Evolutionary conservation across 1,140 invertebrate species (phyloP).

Genomic region (Trissolcus basalis): DNA sequence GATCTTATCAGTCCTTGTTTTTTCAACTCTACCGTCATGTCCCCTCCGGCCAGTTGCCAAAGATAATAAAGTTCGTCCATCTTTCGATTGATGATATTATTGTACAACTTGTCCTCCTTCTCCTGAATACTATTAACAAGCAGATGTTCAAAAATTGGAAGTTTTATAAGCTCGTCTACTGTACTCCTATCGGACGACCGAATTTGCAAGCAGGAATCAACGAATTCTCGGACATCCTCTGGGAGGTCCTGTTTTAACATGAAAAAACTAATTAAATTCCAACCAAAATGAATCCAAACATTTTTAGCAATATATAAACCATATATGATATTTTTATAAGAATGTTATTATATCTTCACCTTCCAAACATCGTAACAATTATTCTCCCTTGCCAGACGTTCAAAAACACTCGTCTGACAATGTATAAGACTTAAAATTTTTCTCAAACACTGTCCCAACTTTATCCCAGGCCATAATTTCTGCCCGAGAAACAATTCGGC

Average conservation of each 20-base stretch:
- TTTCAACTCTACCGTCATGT: slow-evolving; percentile 92
- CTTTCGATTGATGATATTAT: slow-evolving; percentile 79
- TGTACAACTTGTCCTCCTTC: slow-evolving; percentile 65
- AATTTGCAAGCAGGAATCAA: slow-evolving; percentile 84
- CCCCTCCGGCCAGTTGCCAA: slow-evolving; percentile 96
- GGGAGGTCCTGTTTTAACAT: slow-evolving; percentile 79
- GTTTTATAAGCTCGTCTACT: slow-evolving; percentile 78
- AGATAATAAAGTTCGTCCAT: slow-evolving; percentile 93
- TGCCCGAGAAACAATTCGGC: slow-evolving; percentile 84
- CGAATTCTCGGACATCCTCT: slow-evolving; percentile 78
- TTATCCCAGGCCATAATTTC: slow-evolving; percentile 83
- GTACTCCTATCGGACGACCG: slow-evolving; percentile 80
- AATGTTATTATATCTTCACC: slow-evolving; percentile 70
- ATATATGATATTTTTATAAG: no score
- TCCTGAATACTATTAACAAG: slow-evolving; percentile 62
- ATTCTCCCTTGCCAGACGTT: slow-evolving; percentile 86
- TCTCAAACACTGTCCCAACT: slow-evolving; percentile 83
- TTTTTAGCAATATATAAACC: no score
- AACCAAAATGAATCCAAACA: slow-evolving; percentile 10
- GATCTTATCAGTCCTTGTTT: slow-evolving; percentile 92
- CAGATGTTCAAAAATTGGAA: slow-evolving; percentile 74
- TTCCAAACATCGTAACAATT: slow-evolving; percentile 81
- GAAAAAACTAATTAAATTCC: no score
- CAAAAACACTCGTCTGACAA: slow-evolving; percentile 79
- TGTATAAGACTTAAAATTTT: slow-evolving; percentile 85